Evolutionary conservation across 2,888 invertebrate species (phyloP).

Genomic region (Agriopis marginaria): DNA sequence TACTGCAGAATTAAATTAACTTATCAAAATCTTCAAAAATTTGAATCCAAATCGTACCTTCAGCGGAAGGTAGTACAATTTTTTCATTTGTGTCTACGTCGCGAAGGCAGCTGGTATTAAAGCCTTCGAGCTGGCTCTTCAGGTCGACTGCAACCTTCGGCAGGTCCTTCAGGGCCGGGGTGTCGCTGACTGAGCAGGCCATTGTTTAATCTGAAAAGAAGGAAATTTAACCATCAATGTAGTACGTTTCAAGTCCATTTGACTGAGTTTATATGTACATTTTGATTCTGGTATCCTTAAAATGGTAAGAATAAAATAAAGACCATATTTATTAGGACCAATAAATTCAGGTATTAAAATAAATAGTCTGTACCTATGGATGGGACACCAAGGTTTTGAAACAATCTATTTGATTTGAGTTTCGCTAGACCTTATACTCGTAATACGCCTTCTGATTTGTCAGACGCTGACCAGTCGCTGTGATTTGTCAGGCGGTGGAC

Average conservation of each 20-base stretch:
- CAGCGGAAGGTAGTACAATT: conserved; percentile 96
- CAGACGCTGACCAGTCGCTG: no score
- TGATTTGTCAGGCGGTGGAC: no score
- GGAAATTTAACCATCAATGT: background rate
- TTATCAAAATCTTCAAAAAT: background rate
- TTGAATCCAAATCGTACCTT: conserved; percentile 87
- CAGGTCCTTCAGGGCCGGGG: conserved; percentile 94
- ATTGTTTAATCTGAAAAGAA: conserved; percentile 56
- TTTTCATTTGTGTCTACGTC: conserved; percentile 97
- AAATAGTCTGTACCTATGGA: no score
- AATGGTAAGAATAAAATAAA: background rate
- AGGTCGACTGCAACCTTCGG: conserved; percentile 96
- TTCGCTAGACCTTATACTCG: no score
- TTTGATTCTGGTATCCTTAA: background rate
- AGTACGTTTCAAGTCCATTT: background rate
- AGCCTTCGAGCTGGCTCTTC: conserved; percentile 96
- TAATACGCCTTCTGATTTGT: no score
- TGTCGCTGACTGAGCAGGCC: conserved; percentile 87
- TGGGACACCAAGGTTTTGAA: no score
- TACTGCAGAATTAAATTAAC: background rate
- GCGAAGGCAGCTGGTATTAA: conserved; percentile 95
- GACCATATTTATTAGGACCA: no score
- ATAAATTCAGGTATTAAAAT: no score
- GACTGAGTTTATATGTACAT: background rate
- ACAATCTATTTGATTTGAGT: no score